Conservation (phyloP, 2,113 vertebrate species). For the Dermatemys mawii region DNA sequence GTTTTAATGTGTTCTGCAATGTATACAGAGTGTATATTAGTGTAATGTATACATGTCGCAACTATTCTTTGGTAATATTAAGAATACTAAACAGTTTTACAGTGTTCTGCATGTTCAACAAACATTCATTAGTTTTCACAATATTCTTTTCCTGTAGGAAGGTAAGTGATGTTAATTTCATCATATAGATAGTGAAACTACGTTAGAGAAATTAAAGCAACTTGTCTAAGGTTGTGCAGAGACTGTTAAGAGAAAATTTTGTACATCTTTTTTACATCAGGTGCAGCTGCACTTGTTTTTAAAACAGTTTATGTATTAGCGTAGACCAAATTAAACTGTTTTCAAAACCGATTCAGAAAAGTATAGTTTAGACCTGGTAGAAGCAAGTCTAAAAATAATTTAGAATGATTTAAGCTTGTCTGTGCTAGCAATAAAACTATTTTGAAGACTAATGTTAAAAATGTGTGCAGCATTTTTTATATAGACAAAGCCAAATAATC, state of each 20-base stretch:
- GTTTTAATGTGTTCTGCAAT: slow-evolving; percentile 22
- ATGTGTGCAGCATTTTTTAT: neutral
- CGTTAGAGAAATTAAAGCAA: neutral
- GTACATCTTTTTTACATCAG: neutral
- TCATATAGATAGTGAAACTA: neutral
- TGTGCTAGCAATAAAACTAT: slow-evolving; percentile 32
- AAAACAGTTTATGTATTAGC: slow-evolving; percentile 4
- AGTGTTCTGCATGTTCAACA: neutral
- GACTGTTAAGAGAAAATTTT: neutral
- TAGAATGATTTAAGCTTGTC: slow-evolving; percentile 51
- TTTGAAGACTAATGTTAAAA: neutral
- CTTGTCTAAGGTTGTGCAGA: neutral
- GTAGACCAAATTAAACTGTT: slow-evolving; percentile 52
- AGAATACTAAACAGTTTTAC: neutral
- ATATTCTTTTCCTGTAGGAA: neutral
- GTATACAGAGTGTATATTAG: neutral
- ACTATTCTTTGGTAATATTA: neutral
- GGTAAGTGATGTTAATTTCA: neutral
- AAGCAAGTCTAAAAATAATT: slow-evolving; percentile 56
- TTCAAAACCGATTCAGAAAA: slow-evolving; percentile 15
- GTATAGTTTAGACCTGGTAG: slow-evolving; percentile 56
- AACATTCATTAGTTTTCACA: neutral
- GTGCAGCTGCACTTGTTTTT: neutral
- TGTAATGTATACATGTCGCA: slow-evolving; percentile 1
- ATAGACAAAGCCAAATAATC: neutral